phyloP scores from a whole-genome alignment of 2,113 vertebrate genomes.

The Todiramphus saurophagus region DNA sequence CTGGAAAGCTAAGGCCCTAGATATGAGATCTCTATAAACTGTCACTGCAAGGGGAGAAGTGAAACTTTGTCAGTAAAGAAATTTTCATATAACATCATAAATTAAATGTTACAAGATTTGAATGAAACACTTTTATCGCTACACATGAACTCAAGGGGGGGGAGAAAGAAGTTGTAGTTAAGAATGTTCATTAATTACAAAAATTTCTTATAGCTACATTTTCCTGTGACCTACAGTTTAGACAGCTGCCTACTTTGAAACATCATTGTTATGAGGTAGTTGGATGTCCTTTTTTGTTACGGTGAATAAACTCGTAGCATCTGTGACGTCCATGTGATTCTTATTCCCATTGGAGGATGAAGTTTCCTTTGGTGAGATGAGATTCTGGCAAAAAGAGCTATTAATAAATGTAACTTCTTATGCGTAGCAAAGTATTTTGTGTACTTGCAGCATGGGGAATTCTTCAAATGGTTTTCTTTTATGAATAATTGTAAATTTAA shows the following conservation, averaged over 20 bases:
- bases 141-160: background rate
- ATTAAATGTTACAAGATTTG: background rate
- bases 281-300: background rate
- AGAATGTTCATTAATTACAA: background rate
- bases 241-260: background rate
- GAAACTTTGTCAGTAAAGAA: background rate
- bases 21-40: background rate
- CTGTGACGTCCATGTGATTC: conserved; percentile 23
- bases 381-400: conserved; percentile 42
- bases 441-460: conserved; percentile 65
- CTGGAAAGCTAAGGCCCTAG: background rate
- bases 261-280: background rate
- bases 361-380: conserved; percentile 65
- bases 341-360: conserved; percentile 59
- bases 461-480: conserved; percentile 71
- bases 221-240: conserved; percentile 1
- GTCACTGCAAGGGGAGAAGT: background rate
- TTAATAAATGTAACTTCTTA: conserved; percentile 72
- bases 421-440: conserved; percentile 65
- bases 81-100: background rate
- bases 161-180: background rate
- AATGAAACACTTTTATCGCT: background rate
- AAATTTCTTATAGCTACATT: background rate
- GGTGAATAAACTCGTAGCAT: background rate
- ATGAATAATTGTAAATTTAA: conserved; percentile 77